Evolutionary conservation across 2,113 vertebrate species (phyloP), one percentile per base, ranked within the genome.

Genomic region (Periophthalmus modestus): DNA sequence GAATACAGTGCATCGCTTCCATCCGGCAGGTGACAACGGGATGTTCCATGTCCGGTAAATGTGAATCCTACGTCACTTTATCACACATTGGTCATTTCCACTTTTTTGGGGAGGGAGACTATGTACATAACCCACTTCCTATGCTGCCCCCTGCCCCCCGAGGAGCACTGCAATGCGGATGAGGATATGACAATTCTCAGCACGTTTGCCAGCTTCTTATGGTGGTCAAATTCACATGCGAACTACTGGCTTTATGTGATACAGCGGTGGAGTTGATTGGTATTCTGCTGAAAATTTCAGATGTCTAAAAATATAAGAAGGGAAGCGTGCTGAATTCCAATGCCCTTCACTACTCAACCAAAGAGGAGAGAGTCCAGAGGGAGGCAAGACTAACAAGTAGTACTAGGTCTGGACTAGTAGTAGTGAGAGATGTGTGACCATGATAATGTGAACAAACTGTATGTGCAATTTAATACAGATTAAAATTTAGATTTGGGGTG

Each of bases 81-180:
- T 89, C 81, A 23, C 33, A 77, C 75, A 46, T 23, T 21, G 24
- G 82, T 74, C 68, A 63, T 79, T 87, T 90, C 88, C 89, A 87
- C 79, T 80, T 84, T 18, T 43, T 77, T 70, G 75, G 23, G 84
- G 76, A 21, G 55, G 55, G 21, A 21, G 55, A 21, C 2, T 82
- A 82, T 24, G 82, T 55, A 76, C 81, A 81, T 73, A 79, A 74
- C 79, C 75, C 77, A 46, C 82, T 85, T 87, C 78, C 75, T 79
- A 43, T 68, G 46, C 57, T 69, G 82, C 70, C 77, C 77, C 77
- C 75, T 74, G 78, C 75, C 83, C 77, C 84, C 82, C 81, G 46
- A 80, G 72, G 46, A 80, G 76, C 75, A 86, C 90, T 71, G 90
- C 87, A 88, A 87, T 91, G 90, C 84, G 68, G 88, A 88, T 79